Base-by-base conservation (phyloP, 2,888 invertebrate genomes). In the Leucoptera coffeella region DNA sequence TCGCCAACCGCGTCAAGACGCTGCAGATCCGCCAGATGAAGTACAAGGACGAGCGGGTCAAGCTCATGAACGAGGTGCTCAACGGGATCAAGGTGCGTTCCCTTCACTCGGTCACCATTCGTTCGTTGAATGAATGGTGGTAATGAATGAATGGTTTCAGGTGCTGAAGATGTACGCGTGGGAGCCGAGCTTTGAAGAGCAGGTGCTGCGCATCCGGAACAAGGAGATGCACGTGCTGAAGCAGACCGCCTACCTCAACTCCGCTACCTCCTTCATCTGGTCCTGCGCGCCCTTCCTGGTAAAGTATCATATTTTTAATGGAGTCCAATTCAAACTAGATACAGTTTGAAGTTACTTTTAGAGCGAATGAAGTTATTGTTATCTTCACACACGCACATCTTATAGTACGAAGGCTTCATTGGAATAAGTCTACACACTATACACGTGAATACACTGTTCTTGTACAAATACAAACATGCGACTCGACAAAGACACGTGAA, bases 21-120 rank as follows among this genome's bases (percentile, higher is more conserved):
- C 60, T 87, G 32, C 90, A 91, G 58, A 83, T 88, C 27, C 75
- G 77, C 35, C 93, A 93, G 57, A 93, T 95, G 92, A 88, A 89
- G 45, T 84, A 83, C 54, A 95, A 95, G 60, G 94, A 95, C 44
- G 86, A 91, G 44, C 74, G 94, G 38, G 89, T 94, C 1, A 93
- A 93, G 45, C 62, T 93, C 27, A 92, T 93, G 88, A 93, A 89
- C 42, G 94, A 94, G 72, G 83, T 93, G 34, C 74, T 94, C 29
- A 89, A 85, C 50, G 93, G 93, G 25, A 92, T 94, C 36, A 94
- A 93, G 75, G 90, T 82, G 41, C n/a, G n/a, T n/a, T n/a, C n/a
- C 91, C 27, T 92, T 95, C 53, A 82, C 92, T 38, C 96, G 94
- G 92, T 88, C 88, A 1, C 95, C 95, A 5, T 94, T 94, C 65